Percentiles rank a stretch among this genome's conserved stretches.
These are phyloP conservation scores for Ceratotherium simum DNA, from an alignment of 2,113 vertebrate species.

Conservation along the genomic window DNA sequence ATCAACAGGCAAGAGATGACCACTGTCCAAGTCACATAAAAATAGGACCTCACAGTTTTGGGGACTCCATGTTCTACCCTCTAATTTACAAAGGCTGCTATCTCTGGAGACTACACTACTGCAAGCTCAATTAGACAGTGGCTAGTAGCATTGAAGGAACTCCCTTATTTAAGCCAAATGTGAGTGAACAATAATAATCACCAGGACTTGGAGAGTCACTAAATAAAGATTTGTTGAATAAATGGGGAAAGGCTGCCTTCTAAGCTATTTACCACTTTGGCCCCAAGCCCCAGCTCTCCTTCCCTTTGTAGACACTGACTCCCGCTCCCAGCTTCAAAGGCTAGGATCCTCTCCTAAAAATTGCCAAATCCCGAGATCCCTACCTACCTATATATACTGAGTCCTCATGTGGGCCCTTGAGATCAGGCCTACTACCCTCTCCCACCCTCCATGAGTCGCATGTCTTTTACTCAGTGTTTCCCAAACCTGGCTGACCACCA, in stretches of 20 bases:
- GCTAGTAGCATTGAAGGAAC: not conserved
- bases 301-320: not conserved
- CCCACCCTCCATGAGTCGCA: not conserved
- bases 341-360: slow-evolving; percentile 25
- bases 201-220: slow-evolving; percentile 31
- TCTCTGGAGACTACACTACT: not conserved
- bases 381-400: not conserved
- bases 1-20: slow-evolving; percentile 57
- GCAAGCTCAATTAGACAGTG: not conserved
- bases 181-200: slow-evolving; percentile 18
- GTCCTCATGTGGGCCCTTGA: not conserved
- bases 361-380: not conserved
- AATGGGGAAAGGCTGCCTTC: slow-evolving; percentile 41
- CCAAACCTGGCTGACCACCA: slow-evolving; percentile 10
- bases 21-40: slow-evolving; percentile 26
- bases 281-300: not conserved
- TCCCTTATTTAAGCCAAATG: not conserved
- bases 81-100: not conserved
- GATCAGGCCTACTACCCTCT: not conserved
- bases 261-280: not conserved
- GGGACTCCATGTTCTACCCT: not conserved
- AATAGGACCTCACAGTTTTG: slow-evolving; percentile 8
- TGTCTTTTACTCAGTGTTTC: not conserved
- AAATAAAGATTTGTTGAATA: slow-evolving; percentile 37
- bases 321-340: not conserved